Percentiles rank a stretch among this genome's conserved stretches.
Conservation (phyloP, 2,888 invertebrate species). For the Aleiodes testaceus region DNA sequence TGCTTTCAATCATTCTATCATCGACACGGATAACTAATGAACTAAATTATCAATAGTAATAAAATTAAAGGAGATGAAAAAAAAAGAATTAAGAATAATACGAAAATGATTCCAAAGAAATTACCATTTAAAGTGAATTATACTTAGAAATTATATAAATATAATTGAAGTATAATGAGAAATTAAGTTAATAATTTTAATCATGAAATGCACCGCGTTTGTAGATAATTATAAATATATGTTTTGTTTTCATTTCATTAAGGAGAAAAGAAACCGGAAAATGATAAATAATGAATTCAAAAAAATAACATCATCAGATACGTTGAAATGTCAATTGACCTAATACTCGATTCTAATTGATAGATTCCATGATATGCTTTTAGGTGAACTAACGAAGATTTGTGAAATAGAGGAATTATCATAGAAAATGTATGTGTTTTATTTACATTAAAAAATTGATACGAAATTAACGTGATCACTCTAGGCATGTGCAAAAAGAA, state of each 20-base stretch:
- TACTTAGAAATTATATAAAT: slow-evolving; percentile 9
- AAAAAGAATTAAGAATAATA: slow-evolving; percentile 21
- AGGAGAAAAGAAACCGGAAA: background rate
- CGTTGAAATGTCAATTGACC: slow-evolving; percentile 36
- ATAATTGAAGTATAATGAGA: slow-evolving; percentile 37
- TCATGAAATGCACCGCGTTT: slow-evolving; percentile 39
- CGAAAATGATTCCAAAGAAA: too few species aligned
- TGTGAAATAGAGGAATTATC: slow-evolving; percentile 46
- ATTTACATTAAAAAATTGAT: background rate
- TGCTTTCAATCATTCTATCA: slow-evolving; percentile 30
- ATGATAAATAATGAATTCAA: background rate
- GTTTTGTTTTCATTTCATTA: slow-evolving; percentile 7
- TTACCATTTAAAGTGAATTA: background rate
- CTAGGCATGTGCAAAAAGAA: background rate
- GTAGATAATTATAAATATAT: slow-evolving; percentile 36
- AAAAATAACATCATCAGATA: slow-evolving; percentile 17
- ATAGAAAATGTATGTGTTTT: slow-evolving; percentile 39
- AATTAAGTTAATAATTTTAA: slow-evolving; percentile 35
- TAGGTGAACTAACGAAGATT: slow-evolving; percentile 30
- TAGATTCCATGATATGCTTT: slow-evolving; percentile 35
- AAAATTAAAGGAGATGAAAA: slow-evolving; percentile 10
- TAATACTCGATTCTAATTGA: slow-evolving; percentile 32
- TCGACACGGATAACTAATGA: slow-evolving; percentile 3
- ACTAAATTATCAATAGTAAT: slow-evolving; percentile 31
- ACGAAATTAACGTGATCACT: slow-evolving; percentile 18